phyloP scores from a whole-genome alignment of 2,113 vertebrate species.

The Ramphastos sulfuratus region DNA sequence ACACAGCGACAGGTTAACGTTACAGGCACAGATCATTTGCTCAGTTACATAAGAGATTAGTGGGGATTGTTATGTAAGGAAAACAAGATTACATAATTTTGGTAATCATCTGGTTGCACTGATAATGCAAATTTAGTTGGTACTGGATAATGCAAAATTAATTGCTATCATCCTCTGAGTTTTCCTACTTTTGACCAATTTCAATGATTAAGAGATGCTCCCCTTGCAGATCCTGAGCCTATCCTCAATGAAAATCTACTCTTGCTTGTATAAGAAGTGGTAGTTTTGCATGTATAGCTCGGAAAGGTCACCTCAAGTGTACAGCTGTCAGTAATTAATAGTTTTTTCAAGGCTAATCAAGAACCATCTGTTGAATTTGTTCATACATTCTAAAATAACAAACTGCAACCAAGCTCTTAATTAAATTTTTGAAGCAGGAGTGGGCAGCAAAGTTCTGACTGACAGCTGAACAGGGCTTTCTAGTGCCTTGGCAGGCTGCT shows the following conservation, averaged over 20 bases:
- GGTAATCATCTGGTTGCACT: background rate
- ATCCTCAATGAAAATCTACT: background rate
- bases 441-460: constrained; percentile 29
- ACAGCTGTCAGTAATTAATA: background rate
- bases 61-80: background rate
- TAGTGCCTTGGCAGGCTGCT: background rate
- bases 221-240: background rate
- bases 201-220: background rate
- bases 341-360: constrained; percentile 34
- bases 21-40: background rate
- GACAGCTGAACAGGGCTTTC: constrained; percentile 23
- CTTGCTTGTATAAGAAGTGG: background rate
- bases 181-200: background rate
- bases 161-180: background rate
- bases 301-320: background rate
- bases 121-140: background rate
- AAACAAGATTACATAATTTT: background rate
- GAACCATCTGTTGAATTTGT: constrained; percentile 16
- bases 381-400: constrained; percentile 16
- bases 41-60: background rate
- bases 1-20: background rate
- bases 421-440: constrained; percentile 32
- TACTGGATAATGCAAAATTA: background rate
- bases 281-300: background rate
- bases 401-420: background rate